A percentile compares a stretch with the other conserved stretches of the same genome.
Evolutionary conservation across 2,113 vertebrate genomes (phyloP).

Genomic region (Lamprotornis superbus): DNA sequence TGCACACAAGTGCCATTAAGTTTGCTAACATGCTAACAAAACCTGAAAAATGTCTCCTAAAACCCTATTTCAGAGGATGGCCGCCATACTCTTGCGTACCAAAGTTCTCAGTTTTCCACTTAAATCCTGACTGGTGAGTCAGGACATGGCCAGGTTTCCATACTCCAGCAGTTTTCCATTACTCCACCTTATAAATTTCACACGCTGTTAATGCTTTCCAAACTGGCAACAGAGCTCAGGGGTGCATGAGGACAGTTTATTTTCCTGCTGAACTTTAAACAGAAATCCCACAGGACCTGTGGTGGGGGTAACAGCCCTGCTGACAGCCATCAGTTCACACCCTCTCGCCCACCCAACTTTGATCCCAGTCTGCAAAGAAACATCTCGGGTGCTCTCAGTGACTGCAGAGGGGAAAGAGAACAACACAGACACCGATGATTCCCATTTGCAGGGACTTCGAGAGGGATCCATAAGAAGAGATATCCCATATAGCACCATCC

Average conservation of each 20-base stretch:
- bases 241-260: slow-evolving; percentile 29
- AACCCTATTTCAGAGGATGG: neutral
- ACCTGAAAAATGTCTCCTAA: neutral
- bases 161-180: slow-evolving; percentile 41
- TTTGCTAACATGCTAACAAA: neutral
- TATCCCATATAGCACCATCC: neutral
- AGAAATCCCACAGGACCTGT: slow-evolving; percentile 18
- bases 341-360: neutral
- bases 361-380: neutral
- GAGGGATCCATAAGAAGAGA: neutral
- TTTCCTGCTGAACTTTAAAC: slow-evolving; percentile 39
- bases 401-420: neutral
- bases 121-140: slow-evolving; percentile 34
- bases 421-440: accelerated
- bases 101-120: slow-evolving; percentile 30
- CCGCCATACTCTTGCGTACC: neutral
- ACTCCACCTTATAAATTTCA: slow-evolving; percentile 51
- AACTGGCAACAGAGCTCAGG: slow-evolving; percentile 15
- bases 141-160: slow-evolving; percentile 28
- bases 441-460: neutral
- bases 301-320: neutral
- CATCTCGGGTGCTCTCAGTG: neutral
- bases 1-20: slow-evolving; percentile 11
- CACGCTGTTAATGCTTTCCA: slow-evolving; percentile 30
- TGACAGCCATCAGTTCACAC: neutral